Percentiles rank a stretch among this genome's conserved stretches.
Conservation (phyloP, 2,113 vertebrate species). For the Larimichthys crocea region DNA sequence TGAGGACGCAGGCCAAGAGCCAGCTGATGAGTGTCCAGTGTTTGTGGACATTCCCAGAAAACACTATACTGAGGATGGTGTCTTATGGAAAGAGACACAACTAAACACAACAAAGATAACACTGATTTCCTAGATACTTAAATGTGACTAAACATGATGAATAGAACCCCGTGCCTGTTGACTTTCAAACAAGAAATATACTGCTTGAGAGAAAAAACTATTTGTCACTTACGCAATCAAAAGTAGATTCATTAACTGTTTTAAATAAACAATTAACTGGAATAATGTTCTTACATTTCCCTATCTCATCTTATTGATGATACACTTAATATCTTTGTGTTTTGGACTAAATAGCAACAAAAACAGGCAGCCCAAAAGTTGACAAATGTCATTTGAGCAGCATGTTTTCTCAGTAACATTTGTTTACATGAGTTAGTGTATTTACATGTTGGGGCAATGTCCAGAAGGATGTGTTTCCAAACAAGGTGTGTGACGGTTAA, state of each 20-base stretch:
- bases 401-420: not conserved
- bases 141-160: not conserved
- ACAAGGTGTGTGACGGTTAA: not conserved
- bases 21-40: constrained; percentile 28
- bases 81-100: not conserved
- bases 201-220: not conserved
- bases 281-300: not conserved
- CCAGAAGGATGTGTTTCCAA: not conserved
- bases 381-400: not conserved
- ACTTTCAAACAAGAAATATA: not conserved
- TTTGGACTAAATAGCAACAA: not conserved
- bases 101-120: not conserved
- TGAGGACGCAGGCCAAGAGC: constrained; percentile 20
- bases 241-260: not conserved
- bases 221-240: not conserved
- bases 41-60: constrained; percentile 6
- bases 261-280: not conserved
- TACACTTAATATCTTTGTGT: not conserved
- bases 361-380: not conserved
- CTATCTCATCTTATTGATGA: not conserved
- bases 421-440: not conserved
- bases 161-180: too few species aligned
- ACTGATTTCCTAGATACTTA: not conserved
- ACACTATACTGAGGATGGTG: constrained; percentile 2
- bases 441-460: not conserved